phyloP scores from a whole-genome alignment of 1,140 invertebrate species.

The Hyles euphorbiae region DNA sequence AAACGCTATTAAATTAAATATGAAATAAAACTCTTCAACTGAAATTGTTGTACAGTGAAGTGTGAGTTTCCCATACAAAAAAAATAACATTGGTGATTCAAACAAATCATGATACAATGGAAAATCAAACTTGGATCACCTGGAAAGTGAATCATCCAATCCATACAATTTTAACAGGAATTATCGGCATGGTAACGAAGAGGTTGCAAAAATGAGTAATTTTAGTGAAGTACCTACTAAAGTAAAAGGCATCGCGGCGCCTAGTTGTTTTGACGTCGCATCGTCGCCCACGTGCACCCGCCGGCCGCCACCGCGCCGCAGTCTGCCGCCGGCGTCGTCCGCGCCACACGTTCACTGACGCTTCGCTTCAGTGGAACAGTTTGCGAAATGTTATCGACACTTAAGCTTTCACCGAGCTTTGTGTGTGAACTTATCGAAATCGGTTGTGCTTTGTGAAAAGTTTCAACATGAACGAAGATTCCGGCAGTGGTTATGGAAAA shows the following conservation, averaged over 20 bases:
- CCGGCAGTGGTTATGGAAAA: conserved; percentile 16
- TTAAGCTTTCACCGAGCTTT: conserved; percentile 18
- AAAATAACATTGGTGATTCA: too few species aligned
- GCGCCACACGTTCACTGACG: conserved; percentile 37
- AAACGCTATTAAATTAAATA: too few species aligned
- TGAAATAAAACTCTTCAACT: too few species aligned
- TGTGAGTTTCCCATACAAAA: too few species aligned
- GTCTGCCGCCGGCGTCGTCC: conserved; percentile 51
- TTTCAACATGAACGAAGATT: conserved; percentile 8
- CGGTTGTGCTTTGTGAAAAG: conserved; percentile 31
- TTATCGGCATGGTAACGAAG: too few species aligned
- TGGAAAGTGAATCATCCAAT: too few species aligned
- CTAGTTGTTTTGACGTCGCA: conserved; percentile 47
- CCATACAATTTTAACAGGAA: too few species aligned
- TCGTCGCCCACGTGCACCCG: conserved; percentile 44
- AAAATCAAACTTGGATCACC: too few species aligned
- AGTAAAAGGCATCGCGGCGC: conserved; percentile 8
- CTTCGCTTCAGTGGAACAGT: conserved; percentile 20
- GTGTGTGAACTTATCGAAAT: conserved; percentile 24
- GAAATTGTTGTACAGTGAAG: too few species aligned
- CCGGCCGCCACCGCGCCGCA: conserved; percentile 39
- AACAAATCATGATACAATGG: too few species aligned
- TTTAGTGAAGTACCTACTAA: too few species aligned
- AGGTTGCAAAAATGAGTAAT: too few species aligned
- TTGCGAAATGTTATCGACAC: conserved; percentile 44